Conservation (phyloP, 2,113 vertebrate species). For the Pandion haliaetus region DNA sequence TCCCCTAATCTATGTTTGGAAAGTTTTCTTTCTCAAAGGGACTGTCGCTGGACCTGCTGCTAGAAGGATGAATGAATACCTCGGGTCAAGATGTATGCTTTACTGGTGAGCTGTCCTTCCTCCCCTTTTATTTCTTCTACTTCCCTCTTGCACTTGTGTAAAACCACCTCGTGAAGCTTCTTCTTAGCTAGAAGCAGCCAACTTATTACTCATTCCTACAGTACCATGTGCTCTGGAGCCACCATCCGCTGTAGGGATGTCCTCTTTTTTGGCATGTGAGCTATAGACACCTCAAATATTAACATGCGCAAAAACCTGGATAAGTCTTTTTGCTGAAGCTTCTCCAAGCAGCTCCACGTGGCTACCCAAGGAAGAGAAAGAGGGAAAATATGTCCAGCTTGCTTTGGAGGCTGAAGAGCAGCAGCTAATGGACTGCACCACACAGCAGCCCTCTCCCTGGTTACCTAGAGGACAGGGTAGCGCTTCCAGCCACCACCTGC, state of each 20-base stretch:
- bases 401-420: not conserved
- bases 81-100: not conserved
- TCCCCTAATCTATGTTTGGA: not conserved
- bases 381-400: not conserved
- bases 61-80: not conserved
- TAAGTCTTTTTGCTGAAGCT: not conserved
- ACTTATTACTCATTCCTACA: accelerated
- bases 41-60: not conserved
- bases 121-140: not conserved
- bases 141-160: not conserved
- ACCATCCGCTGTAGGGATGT: not conserved
- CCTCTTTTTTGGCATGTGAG: not conserved
- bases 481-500: not conserved
- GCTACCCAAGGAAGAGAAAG: not conserved
- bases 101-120: not conserved
- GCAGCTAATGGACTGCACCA: not conserved
- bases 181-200: not conserved
- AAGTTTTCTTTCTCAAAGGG: not conserved
- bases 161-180: not conserved
- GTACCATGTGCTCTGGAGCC: not conserved
- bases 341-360: not conserved
- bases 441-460: not conserved
- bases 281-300: not conserved
- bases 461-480: not conserved
- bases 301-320: not conserved